These are phyloP conservation scores for Lytechinus variegatus DNA, from an alignment of 35 echinoderm and acorn worm genomes.

Conservation along the genomic window DNA sequence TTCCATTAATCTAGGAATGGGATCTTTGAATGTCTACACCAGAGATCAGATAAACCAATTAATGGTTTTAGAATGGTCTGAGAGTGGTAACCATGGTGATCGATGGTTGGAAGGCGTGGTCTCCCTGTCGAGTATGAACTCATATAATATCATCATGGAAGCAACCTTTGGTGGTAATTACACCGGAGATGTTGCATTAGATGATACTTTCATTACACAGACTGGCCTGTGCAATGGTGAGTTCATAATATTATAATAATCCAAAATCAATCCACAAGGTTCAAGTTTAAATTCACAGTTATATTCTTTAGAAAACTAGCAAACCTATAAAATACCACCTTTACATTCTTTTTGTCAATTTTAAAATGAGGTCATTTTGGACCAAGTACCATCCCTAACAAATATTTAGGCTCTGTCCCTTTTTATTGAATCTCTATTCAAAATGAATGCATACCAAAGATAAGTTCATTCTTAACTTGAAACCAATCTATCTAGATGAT, in stretches of 20 bases:
- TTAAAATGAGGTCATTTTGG: not conserved
- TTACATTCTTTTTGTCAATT: not conserved
- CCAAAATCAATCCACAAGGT: no score
- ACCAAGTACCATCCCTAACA: no score
- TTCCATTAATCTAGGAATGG: conserved; percentile 15
- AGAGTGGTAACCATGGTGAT: conserved; percentile 76
- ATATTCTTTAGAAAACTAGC: no score
- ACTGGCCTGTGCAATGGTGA: conserved; percentile 24
- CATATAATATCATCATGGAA: conserved; percentile 70
- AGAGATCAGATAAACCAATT: conserved; percentile 21
- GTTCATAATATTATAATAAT: no score
- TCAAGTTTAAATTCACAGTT: no score
- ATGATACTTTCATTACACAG: conserved; percentile 56
- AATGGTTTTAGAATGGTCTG: conserved; percentile 37
- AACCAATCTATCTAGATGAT: no score
- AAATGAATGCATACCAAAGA: no score
- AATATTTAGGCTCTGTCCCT: no score
- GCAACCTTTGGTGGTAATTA: conserved; percentile 49
- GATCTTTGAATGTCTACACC: conserved; percentile 50
- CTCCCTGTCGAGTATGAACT: not conserved
- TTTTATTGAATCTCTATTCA: no score
- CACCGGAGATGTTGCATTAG: conserved; percentile 69
- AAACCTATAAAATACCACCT: no score
- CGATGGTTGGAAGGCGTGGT: conserved; percentile 69
- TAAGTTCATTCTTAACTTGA: no score